Conservation (phyloP, 2,113 vertebrate genomes). For the Pygathrix nemaeus region DNA sequence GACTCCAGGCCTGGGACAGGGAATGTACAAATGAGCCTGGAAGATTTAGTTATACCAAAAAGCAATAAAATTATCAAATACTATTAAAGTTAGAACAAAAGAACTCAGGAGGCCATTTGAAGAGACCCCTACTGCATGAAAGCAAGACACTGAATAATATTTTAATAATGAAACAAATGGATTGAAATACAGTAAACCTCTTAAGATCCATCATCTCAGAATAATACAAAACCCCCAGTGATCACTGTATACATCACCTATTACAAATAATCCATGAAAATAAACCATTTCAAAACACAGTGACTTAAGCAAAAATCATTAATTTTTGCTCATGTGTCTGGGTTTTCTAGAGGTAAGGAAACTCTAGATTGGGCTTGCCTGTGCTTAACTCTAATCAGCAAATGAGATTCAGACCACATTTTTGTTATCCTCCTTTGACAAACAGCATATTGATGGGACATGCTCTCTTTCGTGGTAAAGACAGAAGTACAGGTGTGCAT, state of each 20-base stretch:
- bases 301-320: background rate
- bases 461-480: background rate
- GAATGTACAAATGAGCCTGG: background rate
- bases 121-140: background rate
- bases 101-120: background rate
- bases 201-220: background rate
- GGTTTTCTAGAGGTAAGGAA: background rate
- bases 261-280: background rate
- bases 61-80: background rate
- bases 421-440: background rate
- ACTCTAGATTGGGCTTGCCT: background rate
- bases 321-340: background rate
- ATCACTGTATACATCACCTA: background rate
- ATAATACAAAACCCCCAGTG: background rate
- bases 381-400: background rate
- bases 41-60: background rate
- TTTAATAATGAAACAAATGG: constrained; percentile 1
- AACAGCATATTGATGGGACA: background rate
- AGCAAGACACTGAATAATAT: background rate
- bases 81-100: background rate
- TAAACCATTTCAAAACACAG: background rate
- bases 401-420: background rate
- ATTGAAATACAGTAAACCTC: background rate
- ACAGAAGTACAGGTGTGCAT: background rate
- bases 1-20: background rate